Evolutionary conservation across 2,797 vertebrate genomes (phyloP).

Genomic region (Otolemur crassicaudatus): DNA sequence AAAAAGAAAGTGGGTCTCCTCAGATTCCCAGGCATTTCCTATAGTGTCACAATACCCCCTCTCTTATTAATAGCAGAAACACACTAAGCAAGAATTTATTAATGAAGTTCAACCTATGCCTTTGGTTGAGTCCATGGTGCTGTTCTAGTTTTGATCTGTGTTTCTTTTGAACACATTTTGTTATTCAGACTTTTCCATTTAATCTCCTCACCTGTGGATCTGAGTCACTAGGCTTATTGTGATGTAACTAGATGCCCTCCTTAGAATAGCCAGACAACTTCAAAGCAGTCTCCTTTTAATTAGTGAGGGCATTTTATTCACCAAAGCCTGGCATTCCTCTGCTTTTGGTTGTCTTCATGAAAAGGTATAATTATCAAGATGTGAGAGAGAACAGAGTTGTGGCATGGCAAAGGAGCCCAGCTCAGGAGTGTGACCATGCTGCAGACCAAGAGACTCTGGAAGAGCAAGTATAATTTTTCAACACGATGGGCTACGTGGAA

Average conservation of each 20-base stretch:
- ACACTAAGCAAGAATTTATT: constrained; percentile 30
- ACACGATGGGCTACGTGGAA: fast-evolving
- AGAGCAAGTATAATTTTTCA: background rate
- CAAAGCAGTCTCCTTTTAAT: constrained; percentile 56
- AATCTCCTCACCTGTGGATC: constrained; percentile 45
- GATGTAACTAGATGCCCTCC: constrained; percentile 27
- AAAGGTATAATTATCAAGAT: constrained; percentile 48
- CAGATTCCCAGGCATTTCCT: background rate
- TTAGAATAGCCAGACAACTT: background rate
- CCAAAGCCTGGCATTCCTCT: constrained; percentile 30
- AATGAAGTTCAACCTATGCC: constrained; percentile 34
- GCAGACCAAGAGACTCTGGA: background rate
- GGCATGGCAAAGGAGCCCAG: background rate
- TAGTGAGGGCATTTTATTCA: background rate
- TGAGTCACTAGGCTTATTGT: background rate
- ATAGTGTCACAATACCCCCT: background rate
- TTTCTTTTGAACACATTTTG: constrained; percentile 43
- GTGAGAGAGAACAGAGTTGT: background rate
- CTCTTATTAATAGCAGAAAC: background rate
- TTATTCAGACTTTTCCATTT: background rate
- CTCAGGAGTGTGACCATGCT: fast-evolving
- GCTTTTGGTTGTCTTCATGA: background rate
- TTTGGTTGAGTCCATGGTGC: background rate
- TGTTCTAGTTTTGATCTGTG: background rate
- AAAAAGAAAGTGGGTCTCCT: too few relatives aligned